phyloP scores from a whole-genome alignment of 2,113 vertebrate species.

The Hippoglossus stenolepis region DNA sequence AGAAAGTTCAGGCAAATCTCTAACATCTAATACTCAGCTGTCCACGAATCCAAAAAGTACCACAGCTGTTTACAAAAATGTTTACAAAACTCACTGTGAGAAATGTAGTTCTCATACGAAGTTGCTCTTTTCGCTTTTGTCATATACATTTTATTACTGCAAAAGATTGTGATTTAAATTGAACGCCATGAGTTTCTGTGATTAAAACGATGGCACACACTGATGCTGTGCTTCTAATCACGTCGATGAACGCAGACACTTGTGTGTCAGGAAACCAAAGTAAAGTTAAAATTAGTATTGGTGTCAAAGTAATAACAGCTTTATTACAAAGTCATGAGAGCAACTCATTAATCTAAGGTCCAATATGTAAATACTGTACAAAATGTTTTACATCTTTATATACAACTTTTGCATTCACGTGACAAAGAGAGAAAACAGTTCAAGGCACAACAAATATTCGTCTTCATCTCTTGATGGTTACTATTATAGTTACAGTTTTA shows the following conservation, averaged over 20 bases:
- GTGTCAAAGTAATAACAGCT: constrained; percentile 20
- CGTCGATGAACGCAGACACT: neutral
- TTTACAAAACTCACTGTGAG: constrained; percentile 72
- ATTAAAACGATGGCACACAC: neutral
- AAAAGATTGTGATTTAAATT: neutral
- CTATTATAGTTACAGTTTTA: neutral
- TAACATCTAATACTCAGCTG: constrained; percentile 86
- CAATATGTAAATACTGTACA: constrained; percentile 77
- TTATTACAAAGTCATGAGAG: constrained; percentile 33
- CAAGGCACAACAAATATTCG: constrained; percentile 23
- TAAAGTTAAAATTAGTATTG: neutral
- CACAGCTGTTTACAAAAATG: constrained; percentile 77
- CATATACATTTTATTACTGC: constrained; percentile 26
- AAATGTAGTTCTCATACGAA: constrained; percentile 43
- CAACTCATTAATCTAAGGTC: constrained; percentile 19
- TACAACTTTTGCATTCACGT: constrained; percentile 53
- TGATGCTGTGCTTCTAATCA: neutral
- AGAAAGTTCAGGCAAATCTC: constrained; percentile 92
- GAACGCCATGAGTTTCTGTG: neutral
- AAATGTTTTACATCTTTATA: constrained; percentile 78
- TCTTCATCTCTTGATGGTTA: neutral
- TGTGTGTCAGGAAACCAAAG: constrained; percentile 23
- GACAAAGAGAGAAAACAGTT: constrained; percentile 38
- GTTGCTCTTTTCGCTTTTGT: constrained; percentile 46
- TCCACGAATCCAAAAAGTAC: constrained; percentile 20